These are phyloP conservation scores for Dipus sagitta DNA, from an alignment of 2,797 vertebrate species.

Conservation along the genomic window DNA sequence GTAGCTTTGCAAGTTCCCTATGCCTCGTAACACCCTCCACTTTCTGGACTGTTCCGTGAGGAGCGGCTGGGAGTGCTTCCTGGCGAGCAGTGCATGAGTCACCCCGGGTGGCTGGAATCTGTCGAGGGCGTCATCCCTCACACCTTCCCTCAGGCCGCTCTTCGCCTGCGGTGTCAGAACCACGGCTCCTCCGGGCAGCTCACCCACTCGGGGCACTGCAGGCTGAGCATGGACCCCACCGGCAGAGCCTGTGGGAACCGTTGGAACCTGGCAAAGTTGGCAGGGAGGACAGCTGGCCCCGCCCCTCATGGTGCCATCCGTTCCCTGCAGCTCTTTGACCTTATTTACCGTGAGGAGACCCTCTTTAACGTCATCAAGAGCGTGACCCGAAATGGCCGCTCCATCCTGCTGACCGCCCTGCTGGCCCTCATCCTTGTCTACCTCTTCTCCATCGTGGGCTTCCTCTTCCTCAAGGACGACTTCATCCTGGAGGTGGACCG, in stretches of 20 bases:
- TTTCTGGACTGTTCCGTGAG: neutral
- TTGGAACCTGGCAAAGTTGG: neutral
- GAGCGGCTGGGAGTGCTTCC: rapidly evolving
- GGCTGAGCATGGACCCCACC: rapidly evolving
- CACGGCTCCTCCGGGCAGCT: neutral
- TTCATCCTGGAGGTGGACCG: constrained; percentile 98
- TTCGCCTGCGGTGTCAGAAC: neutral
- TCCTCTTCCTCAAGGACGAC: constrained; percentile 97
- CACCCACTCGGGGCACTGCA: rapidly evolving
- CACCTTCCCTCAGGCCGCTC: neutral
- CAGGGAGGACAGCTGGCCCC: neutral
- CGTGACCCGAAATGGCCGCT: constrained; percentile 97
- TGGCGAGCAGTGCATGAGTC: rapidly evolving
- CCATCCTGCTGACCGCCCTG: constrained; percentile 97
- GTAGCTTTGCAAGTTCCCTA: neutral
- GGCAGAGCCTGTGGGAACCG: neutral
- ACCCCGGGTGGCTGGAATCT: neutral
- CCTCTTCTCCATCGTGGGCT: constrained; percentile 99
- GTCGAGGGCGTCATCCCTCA: rapidly evolving
- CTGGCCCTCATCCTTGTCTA: constrained; percentile 99
- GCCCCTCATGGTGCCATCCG: neutral
- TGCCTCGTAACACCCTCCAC: neutral
- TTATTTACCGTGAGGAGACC: constrained; percentile 98
- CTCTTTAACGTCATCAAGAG: constrained; percentile 99
- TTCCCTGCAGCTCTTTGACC: constrained; percentile 93